Conservation (phyloP, 2,888 invertebrate species). For the Aromia moschata region DNA sequence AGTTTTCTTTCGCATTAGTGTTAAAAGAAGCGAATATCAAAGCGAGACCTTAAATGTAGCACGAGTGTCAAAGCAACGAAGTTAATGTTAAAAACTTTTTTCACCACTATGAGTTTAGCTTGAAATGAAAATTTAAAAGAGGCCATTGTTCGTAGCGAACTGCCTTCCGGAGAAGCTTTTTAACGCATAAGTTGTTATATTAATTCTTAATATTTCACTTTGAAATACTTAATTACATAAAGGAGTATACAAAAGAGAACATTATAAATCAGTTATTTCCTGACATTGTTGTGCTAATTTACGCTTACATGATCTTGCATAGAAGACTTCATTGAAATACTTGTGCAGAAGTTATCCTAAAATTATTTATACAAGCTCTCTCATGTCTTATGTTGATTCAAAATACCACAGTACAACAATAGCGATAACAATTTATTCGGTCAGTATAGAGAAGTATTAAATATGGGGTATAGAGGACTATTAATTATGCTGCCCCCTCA, state of each 20-base stretch:
- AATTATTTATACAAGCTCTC: no score
- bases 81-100: slow-evolving; percentile 30
- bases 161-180: slow-evolving; percentile 20
- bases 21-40: slow-evolving; percentile 32
- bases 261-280: slow-evolving; percentile 10
- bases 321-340: no score
- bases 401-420: not conserved
- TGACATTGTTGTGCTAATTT: slow-evolving; percentile 10
- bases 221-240: slow-evolving; percentile 13
- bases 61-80: slow-evolving; percentile 31
- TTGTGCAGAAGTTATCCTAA: no score
- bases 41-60: slow-evolving; percentile 30
- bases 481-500: no score
- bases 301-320: slow-evolving; percentile 11
- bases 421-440: no score
- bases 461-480: no score
- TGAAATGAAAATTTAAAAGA: slow-evolving; percentile 30
- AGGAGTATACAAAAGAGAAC: slow-evolving; percentile 11
- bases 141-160: slow-evolving; percentile 29
- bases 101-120: slow-evolving; percentile 21
- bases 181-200: slow-evolving; percentile 33
- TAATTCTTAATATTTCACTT: slow-evolving; percentile 37
- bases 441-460: no score
- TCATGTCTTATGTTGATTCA: not conserved
- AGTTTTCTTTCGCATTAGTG: slow-evolving; percentile 20